Evolutionary conservation across 2,888 invertebrate species (phyloP), one percentile per base, ranked within the genome.

Genomic region (Mystacides longicornis): DNA sequence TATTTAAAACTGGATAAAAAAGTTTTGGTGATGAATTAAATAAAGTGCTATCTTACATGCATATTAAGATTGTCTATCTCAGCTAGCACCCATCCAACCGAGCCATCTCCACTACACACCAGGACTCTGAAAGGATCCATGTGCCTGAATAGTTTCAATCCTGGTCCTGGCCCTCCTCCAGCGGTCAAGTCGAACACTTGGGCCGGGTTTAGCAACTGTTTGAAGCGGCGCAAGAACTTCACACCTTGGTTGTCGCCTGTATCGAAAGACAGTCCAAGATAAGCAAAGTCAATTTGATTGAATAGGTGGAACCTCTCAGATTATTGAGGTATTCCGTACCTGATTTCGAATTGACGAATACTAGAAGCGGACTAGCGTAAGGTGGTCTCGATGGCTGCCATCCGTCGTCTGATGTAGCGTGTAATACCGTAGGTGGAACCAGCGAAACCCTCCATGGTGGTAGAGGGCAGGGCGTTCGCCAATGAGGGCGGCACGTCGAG

Each of bases 261-360:
- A 54, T 11, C 49, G 16, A 50, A 50, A 14, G 7, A 23, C 2
- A 18, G 18, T 16, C 16, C 9, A 20, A 27, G n/a, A 23, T 16
- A 23, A 23, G 3, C 4, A 43, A 16, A 11, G 7, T 7, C 5
- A 18, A 18, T n/a, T n/a, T 43, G 16, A 7, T 27, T 7, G 5
- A 11, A 43, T 43, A 11, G n/a, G n/a, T n/a, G n/a, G n/a, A n/a
- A n/a, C n/a, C 2, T 16, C 5, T 23, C 16, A 16, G 1, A 37
- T 43, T 4, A 48, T 4, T 14, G 11, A n/a, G n/a, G n/a, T n/a
- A 11, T 18, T 22, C 9, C 60, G 64, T 59, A 81, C 82, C 85
- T 64, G 95, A 95, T 79, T 96, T 93, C 60, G 95, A 95, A 77
- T 98, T 98, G 67, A 97, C 96, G 71, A 97, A 96, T 60, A 97